Percentiles rank a stretch among this genome's conserved stretches.
phyloP scores from a whole-genome alignment of 2,113 vertebrate genomes.

The Chiloscyllium plagiosum region DNA sequence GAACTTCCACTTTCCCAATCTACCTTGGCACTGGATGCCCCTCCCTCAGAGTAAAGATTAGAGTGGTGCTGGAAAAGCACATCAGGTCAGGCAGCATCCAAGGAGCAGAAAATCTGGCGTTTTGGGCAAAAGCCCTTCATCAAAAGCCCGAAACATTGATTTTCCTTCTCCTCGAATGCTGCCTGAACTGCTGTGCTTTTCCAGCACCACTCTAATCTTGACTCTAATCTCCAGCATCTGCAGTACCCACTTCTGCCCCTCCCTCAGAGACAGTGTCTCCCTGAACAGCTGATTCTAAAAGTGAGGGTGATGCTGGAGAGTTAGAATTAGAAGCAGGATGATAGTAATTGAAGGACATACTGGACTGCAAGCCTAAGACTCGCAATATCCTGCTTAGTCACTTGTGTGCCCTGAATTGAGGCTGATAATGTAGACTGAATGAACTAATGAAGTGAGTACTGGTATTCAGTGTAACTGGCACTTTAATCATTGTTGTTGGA shows the following conservation, averaged over 20 bases:
- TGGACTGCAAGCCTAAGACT: neutral
- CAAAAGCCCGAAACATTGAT: no score
- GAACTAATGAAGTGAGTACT: neutral
- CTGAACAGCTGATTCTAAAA: neutral
- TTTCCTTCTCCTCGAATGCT: no score
- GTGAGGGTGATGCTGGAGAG: neutral
- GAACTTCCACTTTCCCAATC: neutral
- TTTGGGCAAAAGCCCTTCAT: no score
- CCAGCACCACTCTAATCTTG: no score
- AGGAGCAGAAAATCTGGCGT: no score
- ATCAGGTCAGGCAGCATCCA: no score
- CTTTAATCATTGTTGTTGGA: neutral
- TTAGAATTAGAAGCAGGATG: neutral
- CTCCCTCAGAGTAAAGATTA: neutral
- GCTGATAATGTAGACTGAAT: neutral
- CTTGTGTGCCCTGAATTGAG: neutral
- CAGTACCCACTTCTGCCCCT: neutral
- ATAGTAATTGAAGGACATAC: neutral
- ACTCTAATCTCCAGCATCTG: no score
- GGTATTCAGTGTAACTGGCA: neutral
- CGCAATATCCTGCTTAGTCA: neutral
- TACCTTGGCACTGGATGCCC: neutral
- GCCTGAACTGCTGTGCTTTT: no score
- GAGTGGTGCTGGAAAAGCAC: no score
- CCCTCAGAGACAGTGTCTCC: neutral